These are phyloP conservation scores for Virgularia gustaviana DNA, from an alignment of 92 coral and sea anemone species.

Conservation along the genomic window DNA sequence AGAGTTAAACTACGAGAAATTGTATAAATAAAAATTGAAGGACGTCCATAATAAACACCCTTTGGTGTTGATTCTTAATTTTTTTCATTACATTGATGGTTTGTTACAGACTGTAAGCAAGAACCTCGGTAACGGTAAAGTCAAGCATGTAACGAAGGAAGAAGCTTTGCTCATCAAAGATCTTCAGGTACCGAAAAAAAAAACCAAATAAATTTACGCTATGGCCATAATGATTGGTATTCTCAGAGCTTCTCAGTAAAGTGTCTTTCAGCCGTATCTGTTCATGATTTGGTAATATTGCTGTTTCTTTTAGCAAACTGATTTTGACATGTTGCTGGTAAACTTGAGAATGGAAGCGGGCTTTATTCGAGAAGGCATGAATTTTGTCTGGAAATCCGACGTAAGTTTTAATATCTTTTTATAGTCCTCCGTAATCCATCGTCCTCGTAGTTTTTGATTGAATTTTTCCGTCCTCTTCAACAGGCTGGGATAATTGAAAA, in stretches of 20 bases:
- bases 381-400: slow-evolving; percentile 82
- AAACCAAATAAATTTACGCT: background rate
- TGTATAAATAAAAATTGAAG: too few relatives aligned
- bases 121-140: slow-evolving; percentile 84
- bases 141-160: slow-evolving; percentile 86
- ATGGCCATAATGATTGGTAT: background rate
- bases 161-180: slow-evolving; percentile 93
- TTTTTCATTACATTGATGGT: too few relatives aligned
- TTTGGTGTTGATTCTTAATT: too few relatives aligned
- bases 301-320: slow-evolving; percentile 71
- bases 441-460: background rate
- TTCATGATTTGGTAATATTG: background rate
- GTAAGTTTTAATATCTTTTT: slow-evolving; percentile 38
- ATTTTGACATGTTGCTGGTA: slow-evolving; percentile 94
- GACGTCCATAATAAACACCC: too few relatives aligned
- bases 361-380: slow-evolving; percentile 90
- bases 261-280: background rate
- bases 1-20: background rate
- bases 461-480: background rate
- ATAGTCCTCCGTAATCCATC: background rate
- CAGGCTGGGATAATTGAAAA: slow-evolving; percentile 88
- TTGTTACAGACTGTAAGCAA: slow-evolving; percentile 65
- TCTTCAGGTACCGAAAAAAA: slow-evolving; percentile 94
- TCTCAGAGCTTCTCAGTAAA: background rate
- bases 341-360: slow-evolving; percentile 96